Evolutionary conservation across 2,888 invertebrate genomes (phyloP), one percentile per base, ranked within the genome.

Genomic region (Hydriomena furcata): DNA sequence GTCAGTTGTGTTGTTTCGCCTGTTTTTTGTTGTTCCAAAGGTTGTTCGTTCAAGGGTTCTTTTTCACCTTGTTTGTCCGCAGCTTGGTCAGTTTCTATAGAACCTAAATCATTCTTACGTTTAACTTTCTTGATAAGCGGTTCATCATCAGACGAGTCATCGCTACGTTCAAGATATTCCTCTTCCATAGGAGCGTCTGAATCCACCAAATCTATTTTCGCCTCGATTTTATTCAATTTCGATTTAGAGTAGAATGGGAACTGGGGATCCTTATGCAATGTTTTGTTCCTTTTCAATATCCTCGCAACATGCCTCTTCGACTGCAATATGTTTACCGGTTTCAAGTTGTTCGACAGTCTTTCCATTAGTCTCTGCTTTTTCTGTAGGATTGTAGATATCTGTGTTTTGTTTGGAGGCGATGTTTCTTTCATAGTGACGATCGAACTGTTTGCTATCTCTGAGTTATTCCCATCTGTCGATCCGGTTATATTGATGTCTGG

Each of bases 111-210:
- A 59, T 66, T n/a, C 47, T 61, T 73, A 28, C 77, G 74, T 58
- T 72, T 80, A 3, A 66, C 75, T 60, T 72, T 76, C 28, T 72
- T 71, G 1, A 84, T 73, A 13, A 88, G 53, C 0, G 88, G 86
- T 55, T 89, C 89, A 17, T 88, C 84, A 37, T 88, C 87, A 1
- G 84, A 84, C 0, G 80, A 76, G 35, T 77, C 74, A 5, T 62
- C 58, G 27, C 55, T 58, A 5, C 38, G 45, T 25, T 36, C 47
- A 23, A 55, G 42, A 24, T 60, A 62, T 45, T 60, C 57, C 23
- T 65, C 71, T 47, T 68, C 71, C 67, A 73, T 70, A 1, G 68
- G 68, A 1, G 57, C 56, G 28, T 73, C 73, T 2, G 71, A 70
- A 47, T 71, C 71, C 5, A 66, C 59, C 30, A 71, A 58, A 56